Conservation (phyloP, 2,797 vertebrate genomes). For the Kryptopterus vitreolus region DNA sequence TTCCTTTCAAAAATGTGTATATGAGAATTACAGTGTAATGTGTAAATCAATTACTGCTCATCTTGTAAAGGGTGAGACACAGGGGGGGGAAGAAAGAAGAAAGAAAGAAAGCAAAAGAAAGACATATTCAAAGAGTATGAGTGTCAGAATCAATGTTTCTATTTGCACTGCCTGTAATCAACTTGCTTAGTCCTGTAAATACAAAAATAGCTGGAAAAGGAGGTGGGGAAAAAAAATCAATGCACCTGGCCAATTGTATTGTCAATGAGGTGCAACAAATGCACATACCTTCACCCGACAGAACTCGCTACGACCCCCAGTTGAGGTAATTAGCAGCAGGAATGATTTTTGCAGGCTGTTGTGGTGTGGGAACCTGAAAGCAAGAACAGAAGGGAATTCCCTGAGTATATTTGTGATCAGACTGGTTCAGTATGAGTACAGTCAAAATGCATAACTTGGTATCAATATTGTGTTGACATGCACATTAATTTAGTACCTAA, state of each 20-base stretch:
- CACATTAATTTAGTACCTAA: not conserved
- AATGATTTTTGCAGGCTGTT: slow-evolving; percentile 19
- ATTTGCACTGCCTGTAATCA: not conserved
- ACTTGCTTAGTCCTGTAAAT: not conserved
- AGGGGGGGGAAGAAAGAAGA: not conserved
- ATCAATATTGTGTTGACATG: not conserved
- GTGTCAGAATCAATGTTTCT: not conserved
- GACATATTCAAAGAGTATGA: not conserved
- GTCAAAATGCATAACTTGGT: not conserved
- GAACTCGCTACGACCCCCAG: slow-evolving; percentile 54
- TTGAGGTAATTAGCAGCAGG: slow-evolving; percentile 59
- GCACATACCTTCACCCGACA: slow-evolving; percentile 69
- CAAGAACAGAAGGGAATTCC: slow-evolving; percentile 46
- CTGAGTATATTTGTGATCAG: slow-evolving; percentile 3
- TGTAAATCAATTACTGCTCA: not conserved
- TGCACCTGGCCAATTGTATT: slow-evolving; percentile 66
- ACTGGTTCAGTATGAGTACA: not conserved
- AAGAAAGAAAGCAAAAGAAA: not conserved
- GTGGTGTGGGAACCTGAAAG: slow-evolving; percentile 46
- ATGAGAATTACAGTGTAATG: not conserved
- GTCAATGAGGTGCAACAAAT: slow-evolving; percentile 70
- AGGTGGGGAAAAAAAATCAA: slow-evolving; percentile 70
- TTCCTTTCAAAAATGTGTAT: not conserved
- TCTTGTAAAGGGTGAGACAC: not conserved
- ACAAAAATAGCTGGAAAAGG: slow-evolving; percentile 14